Conservation (phyloP, 1,140 invertebrate genomes). For the Lepidurus packardi region DNA sequence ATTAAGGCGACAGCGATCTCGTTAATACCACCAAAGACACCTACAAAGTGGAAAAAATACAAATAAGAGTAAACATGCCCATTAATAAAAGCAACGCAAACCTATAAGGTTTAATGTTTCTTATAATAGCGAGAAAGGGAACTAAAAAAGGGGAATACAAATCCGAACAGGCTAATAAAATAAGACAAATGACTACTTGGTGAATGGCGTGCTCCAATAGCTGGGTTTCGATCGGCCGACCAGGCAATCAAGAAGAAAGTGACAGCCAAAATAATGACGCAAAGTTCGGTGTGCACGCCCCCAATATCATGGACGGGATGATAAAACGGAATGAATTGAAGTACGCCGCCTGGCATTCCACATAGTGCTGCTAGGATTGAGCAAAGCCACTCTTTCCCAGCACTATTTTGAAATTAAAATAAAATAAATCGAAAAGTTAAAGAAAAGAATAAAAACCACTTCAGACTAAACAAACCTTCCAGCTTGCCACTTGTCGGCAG, state of each 20-base stretch:
- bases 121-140: background rate
- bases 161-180: background rate
- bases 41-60: slow-evolving; percentile 16
- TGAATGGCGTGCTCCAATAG: slow-evolving; percentile 34
- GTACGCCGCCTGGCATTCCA: slow-evolving; percentile 62
- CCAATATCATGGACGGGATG: slow-evolving; percentile 62
- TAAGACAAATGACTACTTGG: slow-evolving; percentile 26
- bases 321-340: slow-evolving; percentile 65
- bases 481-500: slow-evolving; percentile 49
- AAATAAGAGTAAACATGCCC: background rate
- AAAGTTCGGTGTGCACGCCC: slow-evolving; percentile 64
- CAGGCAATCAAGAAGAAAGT: slow-evolving; percentile 56
- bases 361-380: slow-evolving; percentile 54
- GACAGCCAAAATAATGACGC: slow-evolving; percentile 53
- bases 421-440: background rate
- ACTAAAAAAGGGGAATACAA: background rate
- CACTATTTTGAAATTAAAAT: slow-evolving; percentile 46
- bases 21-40: slow-evolving; percentile 36
- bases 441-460: slow-evolving; percentile 30
- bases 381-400: slow-evolving; percentile 53
- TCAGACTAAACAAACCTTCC: slow-evolving; percentile 43
- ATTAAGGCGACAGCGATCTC: slow-evolving; percentile 41
- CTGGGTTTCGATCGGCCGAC: slow-evolving; percentile 48
- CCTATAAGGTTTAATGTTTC: background rate
- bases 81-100: background rate